Evolutionary conservation across 2,888 invertebrate species (phyloP).

Genomic region (Caenorhabditis becei): DNA sequence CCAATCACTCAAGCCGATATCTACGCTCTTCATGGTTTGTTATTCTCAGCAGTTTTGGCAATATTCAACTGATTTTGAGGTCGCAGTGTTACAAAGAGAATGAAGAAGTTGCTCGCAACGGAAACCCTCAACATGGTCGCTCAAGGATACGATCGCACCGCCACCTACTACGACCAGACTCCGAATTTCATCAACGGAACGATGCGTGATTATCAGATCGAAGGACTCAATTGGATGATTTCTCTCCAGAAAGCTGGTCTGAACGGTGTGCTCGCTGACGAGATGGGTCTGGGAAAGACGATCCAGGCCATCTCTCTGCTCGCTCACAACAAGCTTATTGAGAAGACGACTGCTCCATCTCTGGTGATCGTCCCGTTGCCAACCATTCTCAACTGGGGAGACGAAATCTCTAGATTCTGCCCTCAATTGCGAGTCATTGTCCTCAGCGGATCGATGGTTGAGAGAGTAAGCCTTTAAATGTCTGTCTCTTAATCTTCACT

Average conservation of each 20-base stretch:
- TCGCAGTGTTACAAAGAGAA: background rate
- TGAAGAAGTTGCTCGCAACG: background rate
- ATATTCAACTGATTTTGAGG: background rate
- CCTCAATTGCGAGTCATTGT: constrained; percentile 19
- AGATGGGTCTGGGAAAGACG: constrained; percentile 52
- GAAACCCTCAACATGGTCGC: constrained; percentile 8
- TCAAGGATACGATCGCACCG: constrained; percentile 23
- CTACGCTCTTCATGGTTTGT: constrained; percentile 12
- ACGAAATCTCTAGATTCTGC: constrained; percentile 12
- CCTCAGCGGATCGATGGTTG: constrained; percentile 82
- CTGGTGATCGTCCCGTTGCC: constrained; percentile 20
- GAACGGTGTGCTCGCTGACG: constrained; percentile 40
- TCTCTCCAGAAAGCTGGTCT: constrained; percentile 33
- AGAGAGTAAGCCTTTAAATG: constrained; percentile 95
- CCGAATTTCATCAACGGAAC: constrained; percentile 27
- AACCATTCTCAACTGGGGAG: constrained; percentile 31
- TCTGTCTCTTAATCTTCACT: constrained; percentile 89
- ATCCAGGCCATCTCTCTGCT: constrained; percentile 41
- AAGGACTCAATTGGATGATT: constrained; percentile 29
- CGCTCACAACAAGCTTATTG: constrained; percentile 19
- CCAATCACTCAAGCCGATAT: constrained; percentile 21
- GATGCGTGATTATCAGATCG: constrained; percentile 34
- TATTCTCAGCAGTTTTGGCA: background rate
- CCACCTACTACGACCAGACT: constrained; percentile 29
- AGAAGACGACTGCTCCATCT: constrained; percentile 8